A percentile compares a stretch with the other conserved stretches of the same genome.
These are phyloP conservation scores for Circaetus cinerascens DNA, from an alignment of 2,113 vertebrate genomes.

Conservation along the genomic window DNA sequence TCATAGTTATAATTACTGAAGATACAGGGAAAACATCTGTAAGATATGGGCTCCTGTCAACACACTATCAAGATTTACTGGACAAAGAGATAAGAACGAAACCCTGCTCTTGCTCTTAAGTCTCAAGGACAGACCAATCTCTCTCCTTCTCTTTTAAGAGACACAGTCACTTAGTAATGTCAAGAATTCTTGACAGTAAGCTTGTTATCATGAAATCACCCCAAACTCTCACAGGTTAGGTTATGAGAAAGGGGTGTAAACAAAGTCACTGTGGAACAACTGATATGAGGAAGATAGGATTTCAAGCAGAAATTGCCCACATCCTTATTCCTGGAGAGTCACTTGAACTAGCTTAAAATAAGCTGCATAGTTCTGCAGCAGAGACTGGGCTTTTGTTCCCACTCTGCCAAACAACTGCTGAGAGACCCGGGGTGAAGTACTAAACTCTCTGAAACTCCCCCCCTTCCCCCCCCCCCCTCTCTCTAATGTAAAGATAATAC, in stretches of 20 bases:
- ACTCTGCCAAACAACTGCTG: background rate
- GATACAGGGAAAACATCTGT: background rate
- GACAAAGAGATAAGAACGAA: slow-evolving; percentile 16
- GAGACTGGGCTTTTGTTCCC: background rate
- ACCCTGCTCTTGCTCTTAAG: background rate
- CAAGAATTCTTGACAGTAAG: background rate
- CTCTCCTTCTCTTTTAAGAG: background rate
- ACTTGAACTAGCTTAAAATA: background rate
- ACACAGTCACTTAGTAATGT: background rate
- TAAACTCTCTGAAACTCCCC: background rate
- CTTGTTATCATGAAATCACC: slow-evolving; percentile 1
- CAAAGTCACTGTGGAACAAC: background rate
- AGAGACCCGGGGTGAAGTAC: background rate
- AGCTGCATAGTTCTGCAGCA: background rate
- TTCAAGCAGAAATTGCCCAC: background rate
- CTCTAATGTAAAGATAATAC: background rate
- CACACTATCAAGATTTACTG: background rate
- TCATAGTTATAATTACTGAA: background rate
- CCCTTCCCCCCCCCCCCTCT: background rate
- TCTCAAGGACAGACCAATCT: slow-evolving; percentile 5
- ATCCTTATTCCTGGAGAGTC: background rate
- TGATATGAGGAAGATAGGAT: background rate
- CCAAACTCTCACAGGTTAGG: background rate
- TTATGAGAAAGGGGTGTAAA: background rate
- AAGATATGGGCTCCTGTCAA: background rate